These are phyloP conservation scores for Phrynosoma blainvillii DNA, from an alignment of 2,113 vertebrate species.

Conservation along the genomic window DNA sequence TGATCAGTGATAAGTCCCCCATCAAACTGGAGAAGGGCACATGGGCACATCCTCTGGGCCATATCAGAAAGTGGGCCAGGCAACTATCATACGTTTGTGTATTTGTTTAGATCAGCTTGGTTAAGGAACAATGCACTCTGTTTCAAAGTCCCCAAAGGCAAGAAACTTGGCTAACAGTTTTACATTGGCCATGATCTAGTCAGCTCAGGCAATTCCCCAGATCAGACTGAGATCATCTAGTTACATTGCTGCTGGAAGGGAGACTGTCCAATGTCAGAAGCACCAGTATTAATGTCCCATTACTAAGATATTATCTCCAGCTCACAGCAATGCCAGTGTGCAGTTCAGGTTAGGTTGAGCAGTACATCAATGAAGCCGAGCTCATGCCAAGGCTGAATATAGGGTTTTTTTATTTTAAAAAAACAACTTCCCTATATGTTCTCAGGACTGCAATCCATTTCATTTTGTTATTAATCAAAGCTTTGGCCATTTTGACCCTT, in stretches of 20 bases:
- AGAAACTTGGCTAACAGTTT: background rate
- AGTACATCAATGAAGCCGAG: background rate
- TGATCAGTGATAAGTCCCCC: background rate
- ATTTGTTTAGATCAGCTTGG: background rate
- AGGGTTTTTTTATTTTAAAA: too few species aligned
- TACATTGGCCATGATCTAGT: background rate
- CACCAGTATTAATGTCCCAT: constrained; percentile 26
- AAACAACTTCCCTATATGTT: background rate
- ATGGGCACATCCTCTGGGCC: too few species aligned
- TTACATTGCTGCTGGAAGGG: background rate
- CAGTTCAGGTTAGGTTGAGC: constrained; percentile 14
- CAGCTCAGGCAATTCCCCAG: background rate
- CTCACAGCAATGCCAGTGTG: background rate
- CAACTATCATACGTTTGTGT: background rate
- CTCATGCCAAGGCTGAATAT: background rate
- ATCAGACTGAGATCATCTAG: background rate
- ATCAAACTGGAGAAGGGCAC: background rate
- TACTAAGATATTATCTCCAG: constrained; percentile 18
- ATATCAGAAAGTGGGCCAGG: too few species aligned
- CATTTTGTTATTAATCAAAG: constrained; percentile 16
- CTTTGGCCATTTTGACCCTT: constrained; percentile 8
- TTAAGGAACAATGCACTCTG: background rate
- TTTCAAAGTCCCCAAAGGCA: background rate
- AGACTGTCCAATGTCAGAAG: background rate
- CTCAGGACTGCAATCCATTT: background rate